Evolutionary conservation across 2,797 vertebrate species (phyloP).

Genomic region (Bufotes viridis): DNA sequence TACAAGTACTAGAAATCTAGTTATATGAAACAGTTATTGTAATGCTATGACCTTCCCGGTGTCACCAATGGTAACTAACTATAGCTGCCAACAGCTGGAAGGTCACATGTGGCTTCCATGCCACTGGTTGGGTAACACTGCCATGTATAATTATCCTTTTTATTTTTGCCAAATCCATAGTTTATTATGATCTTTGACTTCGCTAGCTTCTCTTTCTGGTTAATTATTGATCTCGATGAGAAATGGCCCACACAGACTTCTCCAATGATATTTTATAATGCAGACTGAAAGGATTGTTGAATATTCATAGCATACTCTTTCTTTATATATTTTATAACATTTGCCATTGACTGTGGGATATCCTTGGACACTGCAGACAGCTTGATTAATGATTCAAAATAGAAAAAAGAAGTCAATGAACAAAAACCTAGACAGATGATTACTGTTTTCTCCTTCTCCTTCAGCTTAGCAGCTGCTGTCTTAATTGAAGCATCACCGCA

Average conservation of each 20-base stretch:
- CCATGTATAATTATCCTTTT: not conserved
- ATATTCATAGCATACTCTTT: slow-evolving; percentile 24
- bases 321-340: slow-evolving; percentile 34
- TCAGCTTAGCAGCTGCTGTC: slow-evolving; percentile 25
- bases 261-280: slow-evolving; percentile 38
- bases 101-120: too few relatives aligned
- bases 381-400: slow-evolving; percentile 47
- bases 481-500: slow-evolving; percentile 54
- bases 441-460: slow-evolving; percentile 38
- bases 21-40: too few relatives aligned
- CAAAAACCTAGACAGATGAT: slow-evolving; percentile 44
- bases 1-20: too few relatives aligned
- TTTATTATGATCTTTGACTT: slow-evolving; percentile 1
- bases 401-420: slow-evolving; percentile 43
- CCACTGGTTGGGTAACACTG: too few relatives aligned
- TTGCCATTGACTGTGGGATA: slow-evolving; percentile 26
- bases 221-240: slow-evolving; percentile 38
- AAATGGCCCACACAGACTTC: slow-evolving; percentile 12
- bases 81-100: too few relatives aligned
- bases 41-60: too few relatives aligned
- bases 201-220: slow-evolving; percentile 1
- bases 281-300: slow-evolving; percentile 30
- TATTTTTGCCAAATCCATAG: not conserved
- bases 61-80: too few relatives aligned
- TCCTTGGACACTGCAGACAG: slow-evolving; percentile 34